Conservation (phyloP, 2,797 vertebrate genomes). For the Ataeniobius toweri region DNA sequence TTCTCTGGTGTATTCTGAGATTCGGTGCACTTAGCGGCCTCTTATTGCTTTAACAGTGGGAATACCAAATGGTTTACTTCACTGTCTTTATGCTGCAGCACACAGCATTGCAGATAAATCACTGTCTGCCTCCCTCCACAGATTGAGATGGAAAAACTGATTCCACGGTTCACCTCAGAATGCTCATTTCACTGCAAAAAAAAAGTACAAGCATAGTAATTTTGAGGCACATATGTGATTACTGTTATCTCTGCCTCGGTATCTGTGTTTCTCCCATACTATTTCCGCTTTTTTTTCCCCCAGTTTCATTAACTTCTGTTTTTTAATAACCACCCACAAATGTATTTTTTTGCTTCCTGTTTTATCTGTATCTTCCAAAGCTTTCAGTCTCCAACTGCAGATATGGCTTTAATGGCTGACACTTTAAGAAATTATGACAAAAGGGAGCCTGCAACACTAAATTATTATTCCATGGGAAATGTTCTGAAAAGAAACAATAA, state of each 20-base stretch:
- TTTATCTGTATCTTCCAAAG: slow-evolving; percentile 25
- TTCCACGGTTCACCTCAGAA: slow-evolving; percentile 56
- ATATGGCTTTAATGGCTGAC: slow-evolving; percentile 41
- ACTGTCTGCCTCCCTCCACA: slow-evolving; percentile 63
- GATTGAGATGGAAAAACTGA: slow-evolving; percentile 77
- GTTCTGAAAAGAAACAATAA: slow-evolving; percentile 18
- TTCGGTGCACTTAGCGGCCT: slow-evolving; percentile 34
- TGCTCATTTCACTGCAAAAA: slow-evolving; percentile 55
- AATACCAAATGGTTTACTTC: slow-evolving; percentile 80
- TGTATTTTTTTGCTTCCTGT: slow-evolving; percentile 16
- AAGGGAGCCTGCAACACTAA: slow-evolving; percentile 26
- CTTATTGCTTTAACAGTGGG: slow-evolving; percentile 73
- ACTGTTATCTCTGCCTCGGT: slow-evolving; percentile 18
- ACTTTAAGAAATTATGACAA: slow-evolving; percentile 42
- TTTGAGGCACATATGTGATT: slow-evolving; percentile 27
- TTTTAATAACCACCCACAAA: slow-evolving; percentile 8
- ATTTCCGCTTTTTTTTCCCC: not conserved
- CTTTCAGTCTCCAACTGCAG: slow-evolving; percentile 20
- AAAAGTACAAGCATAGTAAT: slow-evolving; percentile 36
- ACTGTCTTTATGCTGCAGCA: slow-evolving; percentile 69
- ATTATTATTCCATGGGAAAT: slow-evolving; percentile 29
- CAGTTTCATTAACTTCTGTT: slow-evolving; percentile 19
- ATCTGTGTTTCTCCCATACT: not conserved
- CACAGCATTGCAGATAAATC: slow-evolving; percentile 73
- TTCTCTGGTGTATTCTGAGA: slow-evolving; percentile 40